phyloP scores from a whole-genome alignment of 1,140 invertebrate species.

The Musca vetustissima region DNA sequence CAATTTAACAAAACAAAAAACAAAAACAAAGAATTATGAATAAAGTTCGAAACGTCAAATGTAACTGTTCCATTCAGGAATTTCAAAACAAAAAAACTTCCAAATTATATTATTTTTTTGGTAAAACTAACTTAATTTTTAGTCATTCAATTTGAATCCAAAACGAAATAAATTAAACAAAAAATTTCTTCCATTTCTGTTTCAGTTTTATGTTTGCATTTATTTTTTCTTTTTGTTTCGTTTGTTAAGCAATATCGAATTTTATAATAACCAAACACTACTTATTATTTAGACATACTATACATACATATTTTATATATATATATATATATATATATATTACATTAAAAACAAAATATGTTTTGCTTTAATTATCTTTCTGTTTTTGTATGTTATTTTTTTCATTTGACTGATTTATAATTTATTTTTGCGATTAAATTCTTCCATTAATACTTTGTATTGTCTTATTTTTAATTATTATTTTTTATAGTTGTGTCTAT shows the following conservation, averaged over 20 bases:
- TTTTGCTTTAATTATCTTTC: too few relatives aligned
- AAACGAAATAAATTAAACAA: too few relatives aligned
- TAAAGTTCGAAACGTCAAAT: too few relatives aligned
- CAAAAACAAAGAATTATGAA: too few relatives aligned
- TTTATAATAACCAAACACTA: slow-evolving; percentile 5
- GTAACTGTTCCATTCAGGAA: too few relatives aligned
- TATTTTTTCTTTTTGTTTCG: background rate
- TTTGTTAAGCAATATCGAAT: background rate
- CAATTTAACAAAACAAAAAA: slow-evolving; percentile 2
- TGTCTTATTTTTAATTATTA: slow-evolving; percentile 10
- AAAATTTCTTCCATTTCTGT: slow-evolving; percentile 1
- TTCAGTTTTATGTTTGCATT: slow-evolving; percentile 1
- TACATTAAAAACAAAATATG: too few relatives aligned
- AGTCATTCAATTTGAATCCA: too few relatives aligned
- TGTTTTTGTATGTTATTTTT: background rate
- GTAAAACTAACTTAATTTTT: background rate
- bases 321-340: background rate
- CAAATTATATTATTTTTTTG: background rate
- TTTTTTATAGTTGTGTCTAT: too few relatives aligned
- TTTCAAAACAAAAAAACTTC: too few relatives aligned
- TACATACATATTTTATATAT: background rate
- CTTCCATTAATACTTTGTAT: slow-evolving; percentile 23
- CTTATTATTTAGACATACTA: slow-evolving; percentile 15
- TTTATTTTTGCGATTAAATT: slow-evolving; percentile 6
- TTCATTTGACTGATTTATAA: slow-evolving; percentile 17